Percentiles rank a stretch among this genome's conserved stretches.
Conservation (phyloP, 2,113 vertebrate species). For the Pavo muticus region DNA sequence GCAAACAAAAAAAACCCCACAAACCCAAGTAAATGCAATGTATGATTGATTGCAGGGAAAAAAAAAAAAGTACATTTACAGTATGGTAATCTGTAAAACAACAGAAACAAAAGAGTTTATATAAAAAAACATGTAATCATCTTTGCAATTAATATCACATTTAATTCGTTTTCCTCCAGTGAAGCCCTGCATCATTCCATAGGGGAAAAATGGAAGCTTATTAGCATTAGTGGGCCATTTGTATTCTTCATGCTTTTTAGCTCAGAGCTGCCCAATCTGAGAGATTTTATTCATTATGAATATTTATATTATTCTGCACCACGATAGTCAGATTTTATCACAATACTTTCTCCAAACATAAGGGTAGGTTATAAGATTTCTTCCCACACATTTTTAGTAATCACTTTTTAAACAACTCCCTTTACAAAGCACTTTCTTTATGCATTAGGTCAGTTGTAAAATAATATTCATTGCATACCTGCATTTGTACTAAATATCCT, state of each 20-base stretch:
- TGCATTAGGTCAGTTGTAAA: constrained; percentile 6
- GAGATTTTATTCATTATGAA: constrained; percentile 38
- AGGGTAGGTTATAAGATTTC: background rate
- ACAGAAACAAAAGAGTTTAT: constrained; percentile 20
- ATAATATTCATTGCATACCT: constrained; percentile 3
- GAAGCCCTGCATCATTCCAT: background rate
- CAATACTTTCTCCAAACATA: background rate
- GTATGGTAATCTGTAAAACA: background rate
- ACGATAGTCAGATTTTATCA: constrained; percentile 7
- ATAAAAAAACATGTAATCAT: background rate
- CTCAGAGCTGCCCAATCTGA: constrained; percentile 27
- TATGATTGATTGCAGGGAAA: background rate
- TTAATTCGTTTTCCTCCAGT: constrained; percentile 5
- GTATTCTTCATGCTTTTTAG: constrained; percentile 12
- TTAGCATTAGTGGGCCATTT: constrained; percentile 35
- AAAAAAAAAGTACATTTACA: background rate
- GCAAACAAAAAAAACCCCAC: background rate
- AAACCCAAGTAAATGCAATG: background rate
- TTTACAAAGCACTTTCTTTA: background rate
- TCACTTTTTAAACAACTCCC: background rate
- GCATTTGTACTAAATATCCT: constrained; percentile 46
- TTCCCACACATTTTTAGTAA: background rate
- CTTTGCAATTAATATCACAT: constrained; percentile 40
- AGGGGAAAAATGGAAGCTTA: background rate
- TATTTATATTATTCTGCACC: constrained; percentile 39